phyloP scores from a whole-genome alignment of 2,888 invertebrate species.

The Drosophila neonasuta region DNA sequence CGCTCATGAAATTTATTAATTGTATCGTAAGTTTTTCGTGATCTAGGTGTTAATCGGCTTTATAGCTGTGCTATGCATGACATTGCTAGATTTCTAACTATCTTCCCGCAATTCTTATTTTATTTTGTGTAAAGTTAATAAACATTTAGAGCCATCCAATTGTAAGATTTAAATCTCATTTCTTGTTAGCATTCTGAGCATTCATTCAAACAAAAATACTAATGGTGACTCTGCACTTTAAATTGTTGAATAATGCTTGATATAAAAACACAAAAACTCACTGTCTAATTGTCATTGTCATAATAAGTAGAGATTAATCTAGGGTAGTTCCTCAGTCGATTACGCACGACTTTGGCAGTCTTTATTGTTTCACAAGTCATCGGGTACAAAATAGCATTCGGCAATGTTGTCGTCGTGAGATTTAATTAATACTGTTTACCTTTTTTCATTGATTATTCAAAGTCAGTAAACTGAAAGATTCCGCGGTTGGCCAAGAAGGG shows the following conservation, averaged over 20 bases:
- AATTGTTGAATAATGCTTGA: neutral
- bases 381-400: neutral
- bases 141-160: neutral
- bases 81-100: neutral
- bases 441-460: neutral
- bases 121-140: neutral
- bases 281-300: too few relatives aligned
- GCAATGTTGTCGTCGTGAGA: neutral
- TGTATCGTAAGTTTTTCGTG: neutral
- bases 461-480: slow-evolving; percentile 6
- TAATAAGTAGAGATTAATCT: neutral
- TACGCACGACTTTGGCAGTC: neutral
- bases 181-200: too few relatives aligned
- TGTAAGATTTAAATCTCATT: neutral
- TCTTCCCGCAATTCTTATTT: neutral
- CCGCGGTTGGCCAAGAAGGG: slow-evolving; percentile 6
- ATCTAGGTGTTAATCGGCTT: neutral
- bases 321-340: neutral
- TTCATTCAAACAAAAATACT: neutral
- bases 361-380: neutral
- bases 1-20: neutral
- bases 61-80: neutral
- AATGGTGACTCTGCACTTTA: slow-evolving; percentile 1
- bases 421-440: neutral
- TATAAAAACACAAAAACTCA: too few relatives aligned